These are phyloP conservation scores for Musca domestica DNA, from an alignment of 1,140 invertebrate genomes.

Conservation along the genomic window DNA sequence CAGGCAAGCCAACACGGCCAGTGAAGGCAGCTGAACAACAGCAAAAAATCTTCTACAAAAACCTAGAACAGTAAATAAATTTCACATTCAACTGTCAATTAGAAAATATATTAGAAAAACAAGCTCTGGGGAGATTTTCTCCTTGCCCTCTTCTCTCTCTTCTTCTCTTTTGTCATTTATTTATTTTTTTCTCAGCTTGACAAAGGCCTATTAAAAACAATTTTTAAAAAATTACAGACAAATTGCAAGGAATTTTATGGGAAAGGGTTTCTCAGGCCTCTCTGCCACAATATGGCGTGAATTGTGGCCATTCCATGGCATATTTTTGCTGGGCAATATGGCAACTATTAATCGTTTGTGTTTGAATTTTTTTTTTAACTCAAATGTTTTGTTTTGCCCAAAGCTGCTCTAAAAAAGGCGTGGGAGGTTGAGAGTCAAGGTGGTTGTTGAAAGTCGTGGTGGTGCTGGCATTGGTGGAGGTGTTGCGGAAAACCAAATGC, in stretches of 20 bases:
- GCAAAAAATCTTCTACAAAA: background rate
- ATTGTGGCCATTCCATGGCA: background rate
- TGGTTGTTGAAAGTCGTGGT: background rate
- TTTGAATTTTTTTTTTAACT: background rate
- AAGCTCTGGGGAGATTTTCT: too few species aligned
- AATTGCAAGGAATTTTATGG: too few species aligned
- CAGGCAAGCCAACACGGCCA: too few species aligned
- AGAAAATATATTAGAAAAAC: conserved; percentile 3
- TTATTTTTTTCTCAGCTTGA: too few species aligned
- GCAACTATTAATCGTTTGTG: conserved; percentile 1
- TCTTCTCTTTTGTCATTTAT: too few species aligned
- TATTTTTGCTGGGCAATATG: background rate
- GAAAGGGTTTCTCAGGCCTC: too few species aligned
- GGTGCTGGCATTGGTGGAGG: too few species aligned
- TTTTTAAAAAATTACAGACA: too few species aligned
- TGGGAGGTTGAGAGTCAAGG: background rate
- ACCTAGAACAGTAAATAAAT: background rate
- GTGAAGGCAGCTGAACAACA: background rate
- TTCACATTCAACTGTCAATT: conserved; percentile 14
- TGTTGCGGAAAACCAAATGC: background rate
- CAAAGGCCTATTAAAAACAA: too few species aligned
- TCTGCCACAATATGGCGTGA: background rate
- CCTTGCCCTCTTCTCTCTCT: too few species aligned
- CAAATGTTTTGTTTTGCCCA: too few species aligned
- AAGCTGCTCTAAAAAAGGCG: background rate